These are phyloP conservation scores for Caenorhabditis sp. DNA, from an alignment of 2,888 invertebrate species.

Conservation along the genomic window DNA sequence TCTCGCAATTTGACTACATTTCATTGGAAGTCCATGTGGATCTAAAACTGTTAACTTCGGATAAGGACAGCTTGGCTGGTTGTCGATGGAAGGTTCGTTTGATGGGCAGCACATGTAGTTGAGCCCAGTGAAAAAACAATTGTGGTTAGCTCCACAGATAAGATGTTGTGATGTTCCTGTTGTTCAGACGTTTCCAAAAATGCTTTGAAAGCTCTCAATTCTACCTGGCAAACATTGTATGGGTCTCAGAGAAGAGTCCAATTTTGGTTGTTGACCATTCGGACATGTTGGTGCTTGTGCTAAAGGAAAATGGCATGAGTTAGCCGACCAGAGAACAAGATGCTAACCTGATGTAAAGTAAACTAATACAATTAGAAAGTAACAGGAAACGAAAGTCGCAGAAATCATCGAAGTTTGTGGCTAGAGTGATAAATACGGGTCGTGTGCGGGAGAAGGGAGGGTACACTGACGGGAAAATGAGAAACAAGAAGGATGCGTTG, in stretches of 20 bases:
- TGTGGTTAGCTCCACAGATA: slow-evolving; percentile 73
- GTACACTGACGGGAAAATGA: slow-evolving; percentile 19
- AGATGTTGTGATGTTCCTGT: slow-evolving; percentile 68
- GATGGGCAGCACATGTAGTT: slow-evolving; percentile 78
- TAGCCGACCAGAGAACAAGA: slow-evolving; percentile 3
- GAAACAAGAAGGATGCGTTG: slow-evolving; percentile 44
- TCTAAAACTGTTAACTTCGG: slow-evolving; percentile 68
- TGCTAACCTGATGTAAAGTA: slow-evolving; percentile 29
- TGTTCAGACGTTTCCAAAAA: neutral
- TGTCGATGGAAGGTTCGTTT: slow-evolving; percentile 71
- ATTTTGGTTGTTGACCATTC: slow-evolving; percentile 73
- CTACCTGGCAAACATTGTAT: slow-evolving; percentile 77
- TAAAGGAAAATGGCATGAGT: slow-evolving; percentile 25
- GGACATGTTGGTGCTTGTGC: slow-evolving; percentile 71
- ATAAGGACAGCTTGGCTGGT: slow-evolving; percentile 66
- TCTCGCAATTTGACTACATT: slow-evolving; percentile 63
- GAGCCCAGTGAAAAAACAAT: slow-evolving; percentile 77
- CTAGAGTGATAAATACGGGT: slow-evolving; percentile 52
- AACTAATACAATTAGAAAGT: slow-evolving; percentile 52
- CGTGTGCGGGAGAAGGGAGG: slow-evolving; percentile 18
- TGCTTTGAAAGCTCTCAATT: neutral
- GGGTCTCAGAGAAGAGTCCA: slow-evolving; percentile 62
- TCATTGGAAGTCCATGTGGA: slow-evolving; percentile 67
- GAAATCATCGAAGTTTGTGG: slow-evolving; percentile 45
- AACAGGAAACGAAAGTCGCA: slow-evolving; percentile 53